Evolutionary conservation across 1,140 invertebrate genomes (phyloP), one percentile per base, ranked within the genome.

Genomic region (Helicoverpa armigera): DNA sequence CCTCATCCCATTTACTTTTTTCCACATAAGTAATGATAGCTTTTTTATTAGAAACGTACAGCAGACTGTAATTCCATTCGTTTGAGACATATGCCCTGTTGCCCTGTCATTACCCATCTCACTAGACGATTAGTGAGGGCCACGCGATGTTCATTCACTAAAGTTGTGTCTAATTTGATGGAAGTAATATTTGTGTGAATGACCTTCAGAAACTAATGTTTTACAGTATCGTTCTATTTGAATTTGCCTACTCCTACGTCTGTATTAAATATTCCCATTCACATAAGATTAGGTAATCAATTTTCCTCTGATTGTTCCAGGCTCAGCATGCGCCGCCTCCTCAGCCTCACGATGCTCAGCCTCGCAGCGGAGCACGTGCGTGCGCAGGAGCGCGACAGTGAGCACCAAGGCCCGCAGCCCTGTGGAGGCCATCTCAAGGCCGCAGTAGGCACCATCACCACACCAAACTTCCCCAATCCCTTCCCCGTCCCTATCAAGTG

Each of bases 401-500:
- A 94, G 72, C 92, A 92, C 78, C 89, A 91, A 82, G 90, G 90
- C 0, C 93, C 90, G 2, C 91, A 89, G 50, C 84, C 90, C 9
- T 98, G 97, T 84, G 97, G 97, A 0, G 96, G 96, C 1, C 93
- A 95, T 7, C 91, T 97, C 14, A 96, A 96, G 5, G 95, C 94
- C 0, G 94, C 95, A 1, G 95, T 95, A 29, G 97, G 98, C 1
- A 92, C 97, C 58, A 96, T 99, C 43, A 96, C 97, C 50, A 98
- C 98, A 1, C 98, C 98, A 0, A 97, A 97, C 87, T 99, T 98
- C 86, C 98, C 98, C 0, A 94, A 96, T 43, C 95, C 96, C 1
- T 98, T 98, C 90, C 91, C 95, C 9, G 97, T 98, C 16, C 98
- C 98, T 4, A 97, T 98, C 65, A 96, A 96, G 79, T 98, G 98